Conservation (phyloP, 2,888 invertebrate species). For the Ypsolopha scabrella region DNA sequence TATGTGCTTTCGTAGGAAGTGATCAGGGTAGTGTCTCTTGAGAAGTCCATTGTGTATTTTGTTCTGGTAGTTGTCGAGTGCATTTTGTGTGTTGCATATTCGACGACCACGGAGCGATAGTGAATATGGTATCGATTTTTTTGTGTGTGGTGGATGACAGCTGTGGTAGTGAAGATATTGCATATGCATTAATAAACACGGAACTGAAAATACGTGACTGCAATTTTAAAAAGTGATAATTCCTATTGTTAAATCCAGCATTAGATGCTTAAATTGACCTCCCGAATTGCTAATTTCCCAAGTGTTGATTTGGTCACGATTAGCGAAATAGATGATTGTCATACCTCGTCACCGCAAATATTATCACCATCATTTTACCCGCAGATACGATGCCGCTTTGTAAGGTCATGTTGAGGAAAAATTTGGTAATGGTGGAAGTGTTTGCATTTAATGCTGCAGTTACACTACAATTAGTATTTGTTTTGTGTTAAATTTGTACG, state of each 20-base stretch:
- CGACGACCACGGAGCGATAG: too few relatives aligned
- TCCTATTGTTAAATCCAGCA: neutral
- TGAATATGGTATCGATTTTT: too few relatives aligned
- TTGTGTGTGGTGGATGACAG: too few relatives aligned
- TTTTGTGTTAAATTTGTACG: too few relatives aligned
- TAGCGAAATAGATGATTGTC: neutral
- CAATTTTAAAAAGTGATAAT: neutral
- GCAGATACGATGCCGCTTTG: neutral
- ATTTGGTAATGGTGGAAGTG: slow-evolving; percentile 21
- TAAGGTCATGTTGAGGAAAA: slow-evolving; percentile 32
- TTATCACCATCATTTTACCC: neutral
- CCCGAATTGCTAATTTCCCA: neutral
- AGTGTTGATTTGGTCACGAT: neutral
- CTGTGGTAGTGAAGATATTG: too few relatives aligned
- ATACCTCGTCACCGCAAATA: neutral
- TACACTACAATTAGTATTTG: slow-evolving; percentile 9
- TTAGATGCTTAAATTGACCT: neutral
- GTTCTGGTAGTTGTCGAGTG: too few relatives aligned
- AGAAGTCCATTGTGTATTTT: too few relatives aligned
- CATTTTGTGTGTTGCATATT: too few relatives aligned
- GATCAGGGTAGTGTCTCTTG: too few relatives aligned
- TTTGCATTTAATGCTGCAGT: slow-evolving; percentile 13
- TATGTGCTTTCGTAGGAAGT: too few relatives aligned
- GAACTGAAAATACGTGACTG: neutral
- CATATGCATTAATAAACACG: too few relatives aligned